Conservation (phyloP, 37 sponge, comb jelly and placozoan genomes). For the Halichondria panicea region DNA sequence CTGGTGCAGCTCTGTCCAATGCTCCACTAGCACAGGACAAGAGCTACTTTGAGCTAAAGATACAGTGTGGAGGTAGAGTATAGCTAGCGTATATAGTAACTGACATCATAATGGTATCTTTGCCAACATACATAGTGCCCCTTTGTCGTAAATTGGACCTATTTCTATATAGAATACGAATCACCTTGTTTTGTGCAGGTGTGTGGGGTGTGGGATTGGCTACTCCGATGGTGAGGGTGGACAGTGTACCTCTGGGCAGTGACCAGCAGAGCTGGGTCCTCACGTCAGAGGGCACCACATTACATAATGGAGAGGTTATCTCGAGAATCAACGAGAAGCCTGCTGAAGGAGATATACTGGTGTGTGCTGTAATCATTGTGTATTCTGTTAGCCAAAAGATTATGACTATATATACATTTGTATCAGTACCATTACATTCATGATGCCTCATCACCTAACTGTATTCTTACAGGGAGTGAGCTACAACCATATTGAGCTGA, state of each 20-base stretch:
- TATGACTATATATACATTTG: conserved; percentile 5
- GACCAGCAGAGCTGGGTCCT: conserved; percentile 90
- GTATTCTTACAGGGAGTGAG: conserved; percentile 69
- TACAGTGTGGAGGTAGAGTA: conserved; percentile 87
- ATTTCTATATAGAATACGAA: too few relatives aligned
- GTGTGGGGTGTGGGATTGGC: conserved; percentile 98
- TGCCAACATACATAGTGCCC: too few relatives aligned
- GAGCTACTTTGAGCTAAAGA: conserved; percentile 96
- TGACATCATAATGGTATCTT: too few relatives aligned
- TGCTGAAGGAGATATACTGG: conserved; percentile 90
- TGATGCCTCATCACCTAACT: neutral
- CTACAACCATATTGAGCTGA: conserved; percentile 96
- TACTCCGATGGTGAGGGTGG: conserved; percentile 69
- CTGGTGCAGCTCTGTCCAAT: conserved; percentile 93
- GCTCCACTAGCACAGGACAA: conserved; percentile 95
- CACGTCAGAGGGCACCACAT: conserved; percentile 73
- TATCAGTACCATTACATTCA: neutral
- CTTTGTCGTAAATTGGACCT: too few relatives aligned
- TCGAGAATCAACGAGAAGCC: conserved; percentile 59
- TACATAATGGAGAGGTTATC: conserved; percentile 82
- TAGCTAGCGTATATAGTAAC: too few relatives aligned
- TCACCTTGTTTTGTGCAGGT: too few relatives aligned
- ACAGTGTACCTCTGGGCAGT: conserved; percentile 84
- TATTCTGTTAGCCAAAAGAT: neutral
- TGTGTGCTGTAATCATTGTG: conserved; percentile 44